Base-by-base conservation (phyloP, 2,797 vertebrate genomes). In the Meda fulgida region DNA sequence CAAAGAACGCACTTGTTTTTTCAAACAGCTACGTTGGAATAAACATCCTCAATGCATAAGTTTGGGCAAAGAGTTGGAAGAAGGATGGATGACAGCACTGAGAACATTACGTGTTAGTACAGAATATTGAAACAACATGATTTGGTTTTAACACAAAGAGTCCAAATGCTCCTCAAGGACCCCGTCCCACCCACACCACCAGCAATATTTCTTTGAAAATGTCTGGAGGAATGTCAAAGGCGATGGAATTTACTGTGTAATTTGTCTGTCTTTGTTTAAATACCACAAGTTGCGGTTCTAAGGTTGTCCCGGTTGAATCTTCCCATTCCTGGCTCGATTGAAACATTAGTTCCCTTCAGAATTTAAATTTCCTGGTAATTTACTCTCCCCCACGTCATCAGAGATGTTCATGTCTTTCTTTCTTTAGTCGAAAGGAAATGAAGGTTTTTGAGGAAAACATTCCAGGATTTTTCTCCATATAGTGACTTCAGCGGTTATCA, bases 61-160 rank as follows among this genome's bases (percentile, higher is more conserved):
- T 75, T n/a, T 9, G 10, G 16, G 29, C 18, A 31, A 43, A 48
- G 40, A 18, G 29, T 10, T 2, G 34, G 5, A 13, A 48, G 26
- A 81, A 72, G 29, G 48, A 53, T n/a, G 38, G n/a, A 67, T 18
- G 46, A 79, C 38, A 40, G 69, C 43, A n/a, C 26, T 19, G 55
- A 63, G 38, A 43, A 82, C 40, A 26, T 63, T 73, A 16, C 6
- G 36, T 38, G 58, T 83, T 66, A 76, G 72, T 21, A 40, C 81
- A 76, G 58, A 83, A 83, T 48, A 76, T 83, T 83, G 10, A 83
- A 83, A 76, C 71, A 83, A 53, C 81, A 76, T 76, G 81, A 76
- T 66, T 38, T 83, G 70, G 70, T 82, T 82, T 78, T 48, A 46
- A 23, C 53, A 73, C 80, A 18, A 81, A 21, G 53, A 34, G 31